A percentile compares a stretch with the other conserved stretches of the same genome.
These are phyloP conservation scores for Dendrocincla fuliginosa DNA, from an alignment of 2,797 vertebrate species.

Conservation along the genomic window DNA sequence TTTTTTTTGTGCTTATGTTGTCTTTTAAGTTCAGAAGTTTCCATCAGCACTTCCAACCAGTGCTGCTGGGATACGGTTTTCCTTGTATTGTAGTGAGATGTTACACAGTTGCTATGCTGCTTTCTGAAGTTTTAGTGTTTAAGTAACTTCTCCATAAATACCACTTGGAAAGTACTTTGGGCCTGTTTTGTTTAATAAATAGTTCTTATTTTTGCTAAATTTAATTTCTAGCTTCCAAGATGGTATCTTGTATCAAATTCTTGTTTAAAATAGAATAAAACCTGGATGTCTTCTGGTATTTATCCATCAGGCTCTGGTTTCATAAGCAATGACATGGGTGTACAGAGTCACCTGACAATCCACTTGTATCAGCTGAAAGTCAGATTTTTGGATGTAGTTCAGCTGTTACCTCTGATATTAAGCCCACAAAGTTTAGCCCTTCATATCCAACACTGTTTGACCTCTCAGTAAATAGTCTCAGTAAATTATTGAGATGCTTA, in stretches of 20 bases:
- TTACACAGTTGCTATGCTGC: not conserved
- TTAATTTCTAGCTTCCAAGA: not conserved
- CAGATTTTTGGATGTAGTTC: not conserved
- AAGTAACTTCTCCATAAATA: not conserved
- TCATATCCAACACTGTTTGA: not conserved
- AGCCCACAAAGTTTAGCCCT: not conserved
- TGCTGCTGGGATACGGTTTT: not conserved
- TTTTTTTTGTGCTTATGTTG: not conserved
- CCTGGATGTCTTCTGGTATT: not conserved
- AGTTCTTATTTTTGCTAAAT: not conserved
- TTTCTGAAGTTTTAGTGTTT: not conserved
- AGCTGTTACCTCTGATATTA: not conserved
- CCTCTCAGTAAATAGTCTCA: not conserved
- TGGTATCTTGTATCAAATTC: not conserved
- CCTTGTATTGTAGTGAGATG: not conserved
- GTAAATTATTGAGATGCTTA: not conserved
- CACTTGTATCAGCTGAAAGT: not conserved
- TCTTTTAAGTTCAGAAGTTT: not conserved
- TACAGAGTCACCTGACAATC: not conserved
- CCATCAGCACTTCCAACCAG: rapidly evolving
- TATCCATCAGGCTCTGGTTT: constrained; percentile 17
- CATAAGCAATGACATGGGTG: not conserved
- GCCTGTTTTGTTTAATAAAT: not conserved
- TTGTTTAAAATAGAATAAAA: constrained; percentile 48
- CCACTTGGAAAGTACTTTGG: not conserved